Evolutionary conservation across 2,888 invertebrate genomes (phyloP).

Genomic region (Drosophila subsilvestris): DNA sequence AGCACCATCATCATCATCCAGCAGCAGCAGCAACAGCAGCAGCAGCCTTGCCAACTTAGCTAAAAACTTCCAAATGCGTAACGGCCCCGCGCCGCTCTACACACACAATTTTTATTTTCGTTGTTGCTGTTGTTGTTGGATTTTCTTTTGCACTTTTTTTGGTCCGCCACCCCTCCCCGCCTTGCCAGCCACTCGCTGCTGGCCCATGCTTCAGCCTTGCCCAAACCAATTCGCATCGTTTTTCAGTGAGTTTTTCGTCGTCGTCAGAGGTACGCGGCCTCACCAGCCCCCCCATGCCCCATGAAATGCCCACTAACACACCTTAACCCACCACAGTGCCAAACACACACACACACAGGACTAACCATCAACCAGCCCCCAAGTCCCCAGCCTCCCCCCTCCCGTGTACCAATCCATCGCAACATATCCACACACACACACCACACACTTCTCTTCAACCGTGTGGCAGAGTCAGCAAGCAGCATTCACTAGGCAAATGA

Average conservation of each 20-base stretch:
- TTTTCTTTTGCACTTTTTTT: constrained; percentile 40
- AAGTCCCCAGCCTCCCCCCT: background rate
- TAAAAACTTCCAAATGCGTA: constrained; percentile 60
- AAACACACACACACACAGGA: background rate
- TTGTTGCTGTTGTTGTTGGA: background rate
- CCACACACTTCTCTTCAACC: background rate
- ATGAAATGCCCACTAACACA: background rate
- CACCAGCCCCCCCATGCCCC: constrained; percentile 10
- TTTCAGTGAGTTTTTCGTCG: constrained; percentile 42
- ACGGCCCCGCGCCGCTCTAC: constrained; percentile 17
- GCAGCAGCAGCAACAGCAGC: constrained; percentile 20
- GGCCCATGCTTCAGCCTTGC: background rate
- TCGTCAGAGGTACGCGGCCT: constrained; percentile 43
- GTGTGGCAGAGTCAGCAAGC: background rate
- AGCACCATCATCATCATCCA: too few species aligned
- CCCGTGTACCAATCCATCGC: constrained; percentile 20
- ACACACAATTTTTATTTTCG: constrained; percentile 37
- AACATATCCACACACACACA: background rate
- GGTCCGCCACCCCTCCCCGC: background rate
- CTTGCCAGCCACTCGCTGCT: too few species aligned
- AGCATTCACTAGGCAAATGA: constrained; percentile 3
- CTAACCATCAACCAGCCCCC: background rate
- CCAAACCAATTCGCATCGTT: constrained; percentile 28
- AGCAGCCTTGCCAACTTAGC: constrained; percentile 49
- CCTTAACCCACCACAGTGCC: constrained; percentile 1